Base-by-base conservation (phyloP, 2,113 vertebrate species). In the Daboia siamensis region DNA sequence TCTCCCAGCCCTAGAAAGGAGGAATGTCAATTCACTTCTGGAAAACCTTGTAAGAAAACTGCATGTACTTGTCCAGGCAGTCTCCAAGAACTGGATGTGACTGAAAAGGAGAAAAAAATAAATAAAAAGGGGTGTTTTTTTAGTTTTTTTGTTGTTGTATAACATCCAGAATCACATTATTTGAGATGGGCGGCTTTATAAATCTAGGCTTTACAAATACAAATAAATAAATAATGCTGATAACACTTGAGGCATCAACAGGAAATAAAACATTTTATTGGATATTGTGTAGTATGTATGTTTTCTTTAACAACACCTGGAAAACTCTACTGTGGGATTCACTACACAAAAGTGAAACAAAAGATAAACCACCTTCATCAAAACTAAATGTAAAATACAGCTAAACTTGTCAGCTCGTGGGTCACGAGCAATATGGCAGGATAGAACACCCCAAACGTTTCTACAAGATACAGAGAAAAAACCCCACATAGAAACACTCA, bases 231-330 rank as follows among this genome's bases (percentile, higher is more conserved):
- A 93, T 46, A 90, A 93, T 90, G 97, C 95, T 94, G 93, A 95
- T 95, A 94, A 94, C 88, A 89, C 95, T 91, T 48, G 97, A 98
- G 97, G 97, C 98, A 98, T 98, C 98, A 99, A 99, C 98, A 98
- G 98, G 99, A 99, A 99, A 99, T 99, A 99, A 99, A 99, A 99
- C 98, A 97, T 98, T 99, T 99, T 99, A 99, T 99, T 99, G 98
- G 99, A 98, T 98, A 99, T 99, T 97, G 97, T 98, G 98, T 99
- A 98, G 96, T 98, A 99, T 98, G 98, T 98, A 99, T 98, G 99
- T 99, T 93, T 93, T 98, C 98, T 98, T 97, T 98, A 99, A 99
- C 98, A 98, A 99, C 99, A 98, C 98, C 98, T 99, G 98, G 98
- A 99, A 99, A 99, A 99, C 98, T 98, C 98, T 99, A 99, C 98